A percentile compares a stretch with the other conserved stretches of the same genome.
Conservation (phyloP, 2,113 vertebrate species). For the Colinus virginianus region DNA sequence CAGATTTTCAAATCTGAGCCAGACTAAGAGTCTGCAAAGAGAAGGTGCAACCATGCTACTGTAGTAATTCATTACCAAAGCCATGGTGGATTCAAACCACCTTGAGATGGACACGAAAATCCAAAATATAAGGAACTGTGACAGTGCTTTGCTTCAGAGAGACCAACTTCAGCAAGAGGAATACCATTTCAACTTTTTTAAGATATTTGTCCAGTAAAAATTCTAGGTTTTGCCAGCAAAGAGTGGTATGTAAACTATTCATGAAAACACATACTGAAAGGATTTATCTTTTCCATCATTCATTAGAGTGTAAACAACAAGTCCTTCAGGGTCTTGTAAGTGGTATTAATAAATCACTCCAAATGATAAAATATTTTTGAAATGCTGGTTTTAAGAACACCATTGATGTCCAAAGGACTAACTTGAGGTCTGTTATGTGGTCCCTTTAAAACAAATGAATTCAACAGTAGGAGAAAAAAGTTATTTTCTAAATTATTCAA, state of each 20-base stretch:
- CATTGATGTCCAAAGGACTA: not conserved
- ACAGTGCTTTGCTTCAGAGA: not conserved
- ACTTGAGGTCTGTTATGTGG: not conserved
- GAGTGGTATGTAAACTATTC: not conserved
- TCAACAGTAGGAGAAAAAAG: not conserved
- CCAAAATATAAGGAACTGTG: not conserved
- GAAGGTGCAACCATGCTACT: not conserved
- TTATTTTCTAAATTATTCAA: not conserved
- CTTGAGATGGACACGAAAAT: not conserved
- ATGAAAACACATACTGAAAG: not conserved
- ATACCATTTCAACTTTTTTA: not conserved
- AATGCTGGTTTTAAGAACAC: not conserved
- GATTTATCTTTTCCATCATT: not conserved
- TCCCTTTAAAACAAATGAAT: not conserved
- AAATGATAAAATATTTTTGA: not conserved
- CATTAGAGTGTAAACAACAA: not conserved
- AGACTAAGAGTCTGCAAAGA: not conserved
- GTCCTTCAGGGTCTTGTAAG: not conserved
- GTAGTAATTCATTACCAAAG: not conserved
- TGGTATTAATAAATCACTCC: not conserved
- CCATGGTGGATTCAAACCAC: not conserved
- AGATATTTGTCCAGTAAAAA: not conserved
- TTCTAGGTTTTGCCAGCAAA: not conserved
- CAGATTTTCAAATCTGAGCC: not conserved
- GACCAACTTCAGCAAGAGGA: not conserved